A percentile compares a stretch with the other conserved stretches of the same genome.
Conservation (phyloP, 1,140 invertebrate genomes). For the Condylostylus longicornis region DNA sequence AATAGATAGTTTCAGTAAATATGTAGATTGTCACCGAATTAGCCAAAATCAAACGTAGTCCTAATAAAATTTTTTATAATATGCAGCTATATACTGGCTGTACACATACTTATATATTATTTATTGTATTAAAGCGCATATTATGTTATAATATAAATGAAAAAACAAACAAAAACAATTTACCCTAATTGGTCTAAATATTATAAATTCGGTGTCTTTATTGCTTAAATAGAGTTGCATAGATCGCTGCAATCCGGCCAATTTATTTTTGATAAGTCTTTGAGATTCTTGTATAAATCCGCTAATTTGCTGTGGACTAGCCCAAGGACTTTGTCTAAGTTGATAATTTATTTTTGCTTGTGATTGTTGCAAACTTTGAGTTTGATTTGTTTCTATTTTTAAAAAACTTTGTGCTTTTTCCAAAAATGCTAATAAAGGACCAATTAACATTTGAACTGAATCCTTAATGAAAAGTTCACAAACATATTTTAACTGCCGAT, state of each 20-base stretch:
- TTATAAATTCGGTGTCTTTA: constrained; percentile 87
- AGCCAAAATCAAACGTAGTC: too few relatives aligned
- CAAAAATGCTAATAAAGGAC: constrained; percentile 53
- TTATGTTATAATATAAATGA: too few relatives aligned
- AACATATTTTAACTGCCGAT: constrained; percentile 75
- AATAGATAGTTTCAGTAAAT: background rate
- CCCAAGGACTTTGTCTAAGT: constrained; percentile 33
- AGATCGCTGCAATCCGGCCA: constrained; percentile 64
- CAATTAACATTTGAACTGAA: constrained; percentile 58
- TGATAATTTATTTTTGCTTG: constrained; percentile 16
- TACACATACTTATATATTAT: too few relatives aligned
- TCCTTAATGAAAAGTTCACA: constrained; percentile 83
- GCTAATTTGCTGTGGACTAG: constrained; percentile 38
- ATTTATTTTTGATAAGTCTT: constrained; percentile 59
- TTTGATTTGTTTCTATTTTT: constrained; percentile 5
- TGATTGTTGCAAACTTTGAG: constrained; percentile 5
- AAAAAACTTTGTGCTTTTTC: constrained; percentile 46
- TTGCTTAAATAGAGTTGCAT: constrained; percentile 95
- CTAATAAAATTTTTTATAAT: too few relatives aligned
- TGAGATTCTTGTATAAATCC: constrained; percentile 46
- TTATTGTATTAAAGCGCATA: too few relatives aligned
- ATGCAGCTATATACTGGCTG: too few relatives aligned
- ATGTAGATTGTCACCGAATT: too few relatives aligned
- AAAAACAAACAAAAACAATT: constrained; percentile 12
- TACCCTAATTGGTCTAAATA: constrained; percentile 83